Evolutionary conservation across 2,888 invertebrate genomes (phyloP).

Genomic region (Polymixis flavicincta): DNA sequence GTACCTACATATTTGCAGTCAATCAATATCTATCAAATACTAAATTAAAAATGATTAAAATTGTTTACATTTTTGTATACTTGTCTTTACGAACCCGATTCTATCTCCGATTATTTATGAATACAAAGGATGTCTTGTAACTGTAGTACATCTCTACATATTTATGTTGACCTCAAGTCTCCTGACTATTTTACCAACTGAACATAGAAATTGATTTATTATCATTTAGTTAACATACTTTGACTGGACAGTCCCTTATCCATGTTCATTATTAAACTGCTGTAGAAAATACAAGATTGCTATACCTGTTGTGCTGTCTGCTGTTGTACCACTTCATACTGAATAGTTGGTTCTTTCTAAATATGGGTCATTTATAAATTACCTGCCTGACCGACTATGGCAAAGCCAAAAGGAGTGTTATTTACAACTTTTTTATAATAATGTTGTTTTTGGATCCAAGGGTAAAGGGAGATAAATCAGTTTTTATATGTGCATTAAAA

Average conservation of each 20-base stretch:
- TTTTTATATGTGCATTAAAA: not conserved
- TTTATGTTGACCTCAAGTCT: not conserved
- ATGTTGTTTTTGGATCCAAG: not conserved
- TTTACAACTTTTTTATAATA: not conserved
- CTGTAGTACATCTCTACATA: not conserved
- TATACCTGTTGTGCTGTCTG: not conserved
- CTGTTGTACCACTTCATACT: not conserved
- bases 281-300: not conserved
- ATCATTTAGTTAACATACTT: not conserved
- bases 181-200: not conserved
- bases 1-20: slow-evolving; percentile 30
- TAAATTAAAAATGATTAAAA: slow-evolving; percentile 12
- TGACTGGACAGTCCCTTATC: not conserved
- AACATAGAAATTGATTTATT: not conserved
- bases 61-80: slow-evolving; percentile 20
- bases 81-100: slow-evolving; percentile 27
- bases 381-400: not conserved
- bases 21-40: slow-evolving; percentile 38
- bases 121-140: slow-evolving; percentile 15
- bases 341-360: not conserved
- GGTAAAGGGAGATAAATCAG: not conserved
- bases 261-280: not conserved
- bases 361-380: not conserved
- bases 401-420: not conserved
- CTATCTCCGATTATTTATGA: slow-evolving; percentile 1